These are phyloP conservation scores for Diploptera punctata DNA, from an alignment of 2,888 invertebrate species.

Conservation along the genomic window DNA sequence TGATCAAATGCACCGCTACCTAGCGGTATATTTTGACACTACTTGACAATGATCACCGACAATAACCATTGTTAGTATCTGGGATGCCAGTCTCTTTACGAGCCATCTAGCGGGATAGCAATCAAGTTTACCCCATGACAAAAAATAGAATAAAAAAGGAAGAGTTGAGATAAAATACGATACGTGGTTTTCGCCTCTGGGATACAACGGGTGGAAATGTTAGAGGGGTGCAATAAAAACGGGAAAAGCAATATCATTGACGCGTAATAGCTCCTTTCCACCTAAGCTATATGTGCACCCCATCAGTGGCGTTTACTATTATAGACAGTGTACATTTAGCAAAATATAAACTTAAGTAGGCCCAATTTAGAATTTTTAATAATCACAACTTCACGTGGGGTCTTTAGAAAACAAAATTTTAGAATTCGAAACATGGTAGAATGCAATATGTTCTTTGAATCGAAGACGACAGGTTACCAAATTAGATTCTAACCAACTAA, in stretches of 20 bases:
- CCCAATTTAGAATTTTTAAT: no score
- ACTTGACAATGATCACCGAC: conserved; percentile 24
- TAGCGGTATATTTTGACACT: conserved; percentile 12
- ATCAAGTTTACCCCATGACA: conserved; percentile 26
- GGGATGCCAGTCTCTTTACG: conserved; percentile 21
- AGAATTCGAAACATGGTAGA: no score
- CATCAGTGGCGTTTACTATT: not conserved
- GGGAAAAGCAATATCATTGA: conserved; percentile 27
- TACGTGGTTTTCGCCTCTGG: conserved; percentile 23
- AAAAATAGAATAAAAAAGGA: conserved; percentile 5
- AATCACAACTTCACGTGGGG: no score
- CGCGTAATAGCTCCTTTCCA: conserved; percentile 22
- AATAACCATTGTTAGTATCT: conserved; percentile 12
- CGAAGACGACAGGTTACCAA: no score
- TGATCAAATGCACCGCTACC: conserved; percentile 23
- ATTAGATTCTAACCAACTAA: no score
- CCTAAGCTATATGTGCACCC: conserved; percentile 12
- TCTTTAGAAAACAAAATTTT: no score
- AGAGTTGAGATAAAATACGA: conserved; percentile 23
- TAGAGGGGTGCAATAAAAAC: conserved; percentile 20
- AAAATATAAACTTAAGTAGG: no score
- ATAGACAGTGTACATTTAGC: no score
- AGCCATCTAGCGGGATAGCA: conserved; percentile 30
- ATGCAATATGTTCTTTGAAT: no score
- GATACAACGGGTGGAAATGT: conserved; percentile 17